Percentiles rank a stretch among this genome's conserved stretches.
phyloP scores from a whole-genome alignment of 2,113 vertebrate species.

The Fregata magnificens region DNA sequence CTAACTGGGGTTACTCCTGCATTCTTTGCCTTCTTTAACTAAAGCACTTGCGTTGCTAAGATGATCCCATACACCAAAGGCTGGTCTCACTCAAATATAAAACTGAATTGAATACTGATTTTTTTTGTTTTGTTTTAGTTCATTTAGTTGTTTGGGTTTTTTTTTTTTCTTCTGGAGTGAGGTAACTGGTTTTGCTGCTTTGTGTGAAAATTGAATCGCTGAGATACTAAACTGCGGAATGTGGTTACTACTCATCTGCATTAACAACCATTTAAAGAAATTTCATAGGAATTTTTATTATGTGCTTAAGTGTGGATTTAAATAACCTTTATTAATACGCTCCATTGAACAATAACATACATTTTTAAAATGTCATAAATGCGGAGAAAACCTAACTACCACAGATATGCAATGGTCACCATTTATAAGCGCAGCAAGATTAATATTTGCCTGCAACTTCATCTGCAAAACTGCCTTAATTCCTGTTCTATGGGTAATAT shows the following conservation, averaged over 20 bases:
- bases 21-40: neutral
- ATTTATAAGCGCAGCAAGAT: neutral
- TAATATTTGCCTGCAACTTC: neutral
- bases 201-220: neutral
- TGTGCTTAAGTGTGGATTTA: neutral
- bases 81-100: neutral
- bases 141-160: neutral
- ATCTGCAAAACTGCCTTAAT: neutral
- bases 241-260: neutral
- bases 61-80: neutral
- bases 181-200: neutral
- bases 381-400: neutral
- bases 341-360: neutral
- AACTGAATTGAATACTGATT: conserved; percentile 8
- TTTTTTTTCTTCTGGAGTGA: neutral
- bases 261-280: neutral
- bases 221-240: neutral
- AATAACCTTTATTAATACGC: neutral
- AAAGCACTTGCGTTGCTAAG: neutral
- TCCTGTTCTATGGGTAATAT: neutral
- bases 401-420: neutral
- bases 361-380: neutral
- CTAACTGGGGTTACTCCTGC: neutral
- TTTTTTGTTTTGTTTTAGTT: neutral
- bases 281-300: neutral